Percentiles rank a stretch among this genome's conserved stretches.
These are phyloP conservation scores for Ecliptopera silaceata DNA, from an alignment of 2,888 invertebrate genomes.

Conservation along the genomic window DNA sequence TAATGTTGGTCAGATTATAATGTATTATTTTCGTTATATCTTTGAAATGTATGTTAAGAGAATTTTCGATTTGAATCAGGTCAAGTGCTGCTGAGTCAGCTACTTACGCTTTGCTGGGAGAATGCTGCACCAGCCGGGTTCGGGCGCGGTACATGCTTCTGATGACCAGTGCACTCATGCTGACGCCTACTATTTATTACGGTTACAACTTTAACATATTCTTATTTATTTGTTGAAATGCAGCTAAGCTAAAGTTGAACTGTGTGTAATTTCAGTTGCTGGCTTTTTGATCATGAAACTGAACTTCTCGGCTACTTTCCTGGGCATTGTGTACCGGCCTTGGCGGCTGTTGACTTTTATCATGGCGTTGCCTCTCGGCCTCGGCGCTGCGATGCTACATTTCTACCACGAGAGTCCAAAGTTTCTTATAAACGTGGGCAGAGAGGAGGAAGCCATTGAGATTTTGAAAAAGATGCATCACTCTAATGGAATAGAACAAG, in stretches of 20 bases:
- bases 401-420: slow-evolving; percentile 89
- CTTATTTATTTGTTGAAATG: too few relatives aligned
- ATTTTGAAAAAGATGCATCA: slow-evolving; percentile 84
- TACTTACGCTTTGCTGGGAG: slow-evolving; percentile 82
- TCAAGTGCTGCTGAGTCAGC: slow-evolving; percentile 80
- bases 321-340: slow-evolving; percentile 62
- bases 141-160: slow-evolving; percentile 72
- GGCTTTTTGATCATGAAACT: slow-evolving; percentile 67
- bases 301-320: slow-evolving; percentile 58
- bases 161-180: slow-evolving; percentile 71
- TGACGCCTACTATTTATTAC: slow-evolving; percentile 69
- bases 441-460: slow-evolving; percentile 83
- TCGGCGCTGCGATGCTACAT: slow-evolving; percentile 82
- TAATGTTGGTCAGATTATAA: background rate
- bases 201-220: slow-evolving; percentile 42
- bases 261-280: slow-evolving; percentile 52
- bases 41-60: too few relatives aligned
- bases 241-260: too few relatives aligned
- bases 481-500: slow-evolving; percentile 79
- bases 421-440: slow-evolving; percentile 86
- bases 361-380: slow-evolving; percentile 84
- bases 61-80: slow-evolving; percentile 39
- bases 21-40: too few relatives aligned
- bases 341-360: slow-evolving; percentile 73
- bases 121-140: slow-evolving; percentile 69